These are phyloP conservation scores for Chromobotia macracanthus DNA, from an alignment of 2,797 vertebrate genomes.

Conservation along the genomic window DNA sequence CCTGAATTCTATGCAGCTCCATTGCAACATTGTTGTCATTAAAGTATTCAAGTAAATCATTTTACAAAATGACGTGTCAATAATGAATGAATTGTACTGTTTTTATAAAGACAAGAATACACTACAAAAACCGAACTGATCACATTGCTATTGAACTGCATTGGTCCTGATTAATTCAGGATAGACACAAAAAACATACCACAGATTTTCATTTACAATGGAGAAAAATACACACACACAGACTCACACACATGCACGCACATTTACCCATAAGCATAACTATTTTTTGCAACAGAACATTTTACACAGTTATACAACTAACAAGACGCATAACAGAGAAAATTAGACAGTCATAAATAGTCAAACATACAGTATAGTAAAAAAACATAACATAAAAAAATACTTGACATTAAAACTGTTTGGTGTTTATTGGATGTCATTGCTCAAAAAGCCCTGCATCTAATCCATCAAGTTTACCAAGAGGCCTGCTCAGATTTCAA, in stretches of 20 bases:
- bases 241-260: background rate
- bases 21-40: background rate
- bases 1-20: background rate
- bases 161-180: background rate
- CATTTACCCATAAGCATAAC: background rate
- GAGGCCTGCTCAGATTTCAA: conserved; percentile 38
- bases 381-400: background rate
- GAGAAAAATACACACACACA: background rate
- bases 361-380: background rate
- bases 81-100: background rate
- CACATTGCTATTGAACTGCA: background rate
- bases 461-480: conserved; percentile 44
- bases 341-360: too few relatives aligned
- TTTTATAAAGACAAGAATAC: background rate
- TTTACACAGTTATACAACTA: conserved; percentile 1
- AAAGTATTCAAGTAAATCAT: too few relatives aligned
- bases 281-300: background rate
- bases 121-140: background rate
- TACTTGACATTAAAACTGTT: background rate
- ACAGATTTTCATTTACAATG: background rate
- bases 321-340: conserved; percentile 2
- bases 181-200: background rate
- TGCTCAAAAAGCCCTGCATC: conserved; percentile 25
- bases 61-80: background rate
- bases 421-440: conserved; percentile 16